Conservation (phyloP, 2,888 invertebrate genomes). For the Diabrotica balteata region DNA sequence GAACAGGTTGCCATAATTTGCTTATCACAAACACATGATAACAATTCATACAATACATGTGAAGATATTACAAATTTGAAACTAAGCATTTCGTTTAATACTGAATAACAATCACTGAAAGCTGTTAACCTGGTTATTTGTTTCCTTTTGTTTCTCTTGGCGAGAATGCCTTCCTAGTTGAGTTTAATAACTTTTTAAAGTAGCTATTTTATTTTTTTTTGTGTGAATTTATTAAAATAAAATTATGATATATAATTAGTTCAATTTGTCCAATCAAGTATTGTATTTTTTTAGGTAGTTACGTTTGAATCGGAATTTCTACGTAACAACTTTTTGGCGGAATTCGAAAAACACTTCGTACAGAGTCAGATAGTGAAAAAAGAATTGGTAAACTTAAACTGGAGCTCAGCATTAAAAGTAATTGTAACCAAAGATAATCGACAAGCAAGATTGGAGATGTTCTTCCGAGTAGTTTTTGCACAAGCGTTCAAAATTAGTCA, state of each 20-base stretch:
- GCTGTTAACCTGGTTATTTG: too few species aligned
- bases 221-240: too few species aligned
- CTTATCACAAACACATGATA: too few species aligned
- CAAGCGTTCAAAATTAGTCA: slow-evolving; percentile 62
- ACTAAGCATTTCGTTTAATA: background rate
- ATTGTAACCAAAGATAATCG: slow-evolving; percentile 62
- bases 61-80: too few species aligned
- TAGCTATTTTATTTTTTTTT: too few species aligned
- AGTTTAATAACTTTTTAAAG: too few species aligned
- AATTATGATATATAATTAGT: too few species aligned
- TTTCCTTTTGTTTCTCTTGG: too few species aligned
- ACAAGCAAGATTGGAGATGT: slow-evolving; percentile 62
- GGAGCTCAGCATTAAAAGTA: slow-evolving; percentile 51
- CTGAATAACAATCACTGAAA: background rate
- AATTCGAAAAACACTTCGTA: slow-evolving; percentile 56
- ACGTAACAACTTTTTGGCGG: slow-evolving; percentile 55
- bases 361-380: slow-evolving; percentile 45
- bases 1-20: too few species aligned
- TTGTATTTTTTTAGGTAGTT: slow-evolving; percentile 54
- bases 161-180: too few species aligned
- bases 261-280: slow-evolving; percentile 4
- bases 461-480: slow-evolving; percentile 65
- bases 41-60: too few species aligned
- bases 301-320: slow-evolving; percentile 60
- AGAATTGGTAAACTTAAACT: slow-evolving; percentile 45